Evolutionary conservation across 2,113 vertebrate species (phyloP).

Genomic region (Corythaeola cristata): DNA sequence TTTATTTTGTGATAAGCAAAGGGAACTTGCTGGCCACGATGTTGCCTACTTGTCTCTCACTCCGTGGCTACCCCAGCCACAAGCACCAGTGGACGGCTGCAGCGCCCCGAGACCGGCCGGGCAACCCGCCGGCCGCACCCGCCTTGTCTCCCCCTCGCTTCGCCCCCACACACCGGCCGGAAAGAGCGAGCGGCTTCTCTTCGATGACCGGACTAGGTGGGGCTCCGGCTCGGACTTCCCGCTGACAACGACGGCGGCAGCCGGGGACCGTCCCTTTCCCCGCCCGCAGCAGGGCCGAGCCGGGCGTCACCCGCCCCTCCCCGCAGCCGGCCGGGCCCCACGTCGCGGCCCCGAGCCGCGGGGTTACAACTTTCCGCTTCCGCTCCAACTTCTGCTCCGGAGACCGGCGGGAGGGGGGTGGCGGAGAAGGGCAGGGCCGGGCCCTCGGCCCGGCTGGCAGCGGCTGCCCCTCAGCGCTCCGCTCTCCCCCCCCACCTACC

Average conservation of each 20-base stretch:
- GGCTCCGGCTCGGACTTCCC: conserved; percentile 72
- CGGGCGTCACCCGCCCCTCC: conserved; percentile 41
- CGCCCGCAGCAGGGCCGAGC: conserved; percentile 12
- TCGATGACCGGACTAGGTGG: conserved; percentile 73
- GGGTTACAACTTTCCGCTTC: conserved; percentile 75
- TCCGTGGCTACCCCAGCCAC: not conserved
- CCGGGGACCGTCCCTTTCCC: conserved; percentile 56
- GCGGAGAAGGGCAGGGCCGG: not conserved
- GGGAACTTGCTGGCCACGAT: not conserved
- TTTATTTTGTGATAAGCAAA: not conserved
- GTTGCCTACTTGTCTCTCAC: not conserved
- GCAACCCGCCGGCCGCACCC: not conserved
- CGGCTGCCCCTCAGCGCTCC: not conserved
- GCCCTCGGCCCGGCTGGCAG: not conserved
- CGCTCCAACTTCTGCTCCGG: conserved; percentile 70
- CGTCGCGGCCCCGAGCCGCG: not conserved
- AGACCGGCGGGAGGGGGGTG: not conserved
- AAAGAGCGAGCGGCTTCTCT: conserved; percentile 12
- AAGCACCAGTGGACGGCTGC: not conserved
- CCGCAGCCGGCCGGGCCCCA: not conserved
- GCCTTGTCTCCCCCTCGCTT: not conserved
- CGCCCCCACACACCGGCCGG: conserved; percentile 3
- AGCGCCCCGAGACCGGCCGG: too few relatives aligned
- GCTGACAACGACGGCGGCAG: conserved; percentile 26
- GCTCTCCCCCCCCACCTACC: too few relatives aligned